Conservation (phyloP, 2,797 vertebrate genomes). For the Falco biarmicus region DNA sequence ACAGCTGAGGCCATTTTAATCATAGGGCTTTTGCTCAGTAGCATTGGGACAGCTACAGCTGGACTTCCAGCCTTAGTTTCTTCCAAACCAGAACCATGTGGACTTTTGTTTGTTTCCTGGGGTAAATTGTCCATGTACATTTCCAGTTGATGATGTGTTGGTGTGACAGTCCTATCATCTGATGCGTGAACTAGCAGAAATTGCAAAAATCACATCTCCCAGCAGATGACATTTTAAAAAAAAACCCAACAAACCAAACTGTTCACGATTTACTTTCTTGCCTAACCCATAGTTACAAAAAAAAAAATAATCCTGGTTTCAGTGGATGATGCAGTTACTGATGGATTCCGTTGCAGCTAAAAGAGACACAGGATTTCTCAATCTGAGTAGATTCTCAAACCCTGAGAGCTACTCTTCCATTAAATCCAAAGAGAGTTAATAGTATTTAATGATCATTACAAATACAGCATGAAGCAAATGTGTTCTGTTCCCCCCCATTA, state of each 20-base stretch:
- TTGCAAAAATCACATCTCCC: not conserved
- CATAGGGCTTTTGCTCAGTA: not conserved
- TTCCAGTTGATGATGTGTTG: not conserved
- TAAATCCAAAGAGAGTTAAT: not conserved
- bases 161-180: not conserved
- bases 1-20: not conserved
- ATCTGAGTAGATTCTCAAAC: not conserved
- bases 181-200: not conserved
- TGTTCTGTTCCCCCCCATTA: not conserved
- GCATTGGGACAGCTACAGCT: not conserved
- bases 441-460: not conserved
- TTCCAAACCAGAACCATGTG: not conserved
- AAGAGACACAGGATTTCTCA: not conserved
- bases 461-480: not conserved
- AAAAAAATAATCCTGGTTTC: not conserved
- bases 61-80: not conserved
- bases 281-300: not conserved
- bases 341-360: not conserved
- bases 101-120: not conserved
- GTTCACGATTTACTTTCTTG: not conserved
- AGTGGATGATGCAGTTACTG: not conserved
- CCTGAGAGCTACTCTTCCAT: not conserved
- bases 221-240: not conserved
- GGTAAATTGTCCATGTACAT: not conserved
- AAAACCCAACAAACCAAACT: not conserved